Evolutionary conservation across 2,888 invertebrate genomes (phyloP), one percentile per base, ranked within the genome.

Genomic region (Halictus quadricinctus): DNA sequence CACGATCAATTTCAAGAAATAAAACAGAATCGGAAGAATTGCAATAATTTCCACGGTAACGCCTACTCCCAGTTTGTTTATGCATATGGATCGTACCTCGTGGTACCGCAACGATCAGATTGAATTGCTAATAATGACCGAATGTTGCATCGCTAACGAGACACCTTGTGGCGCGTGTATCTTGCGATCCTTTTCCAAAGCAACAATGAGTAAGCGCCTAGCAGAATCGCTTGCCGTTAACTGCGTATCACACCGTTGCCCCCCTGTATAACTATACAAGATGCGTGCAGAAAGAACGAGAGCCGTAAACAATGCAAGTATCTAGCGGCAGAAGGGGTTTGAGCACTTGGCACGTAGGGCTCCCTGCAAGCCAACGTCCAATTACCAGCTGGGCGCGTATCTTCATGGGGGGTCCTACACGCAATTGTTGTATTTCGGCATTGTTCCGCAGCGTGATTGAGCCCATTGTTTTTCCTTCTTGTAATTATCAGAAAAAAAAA

Each of bases 391-490:
- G 92, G 92, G 91, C 91, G 93, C 92, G 92, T 92, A 92, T 92
- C 94, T 91, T 93, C 93, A 92, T 94, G 94, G 94, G 94, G 94
- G 94, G 94, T 93, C 94, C 91, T 92, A 90, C 92, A 93, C 93
- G 93, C 94, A 94, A 93, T 94, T 94, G 94, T 94, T 94, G 93
- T 94, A 92, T 93, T 92, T 92, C 93, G 89, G 92, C 89, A 93
- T 94, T 94, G 94, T 94, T 93, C 92, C 89, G 81, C 89, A 74
- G 90, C 92, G 90, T 94, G 94, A 94, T 94, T 94, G 93, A 93
- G 90, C 84, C 91, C 93, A 92, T 94, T 94, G 94, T 94, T 93
- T 93, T 92, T 93, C 90, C 91, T 91, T 88, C 89, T 92, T 92
- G 92, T 93, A 93, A 94, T 93, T 93, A 93, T 93, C 91, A 90